phyloP scores from a whole-genome alignment of 2,113 vertebrate genomes.

The Nettapus auritus region DNA sequence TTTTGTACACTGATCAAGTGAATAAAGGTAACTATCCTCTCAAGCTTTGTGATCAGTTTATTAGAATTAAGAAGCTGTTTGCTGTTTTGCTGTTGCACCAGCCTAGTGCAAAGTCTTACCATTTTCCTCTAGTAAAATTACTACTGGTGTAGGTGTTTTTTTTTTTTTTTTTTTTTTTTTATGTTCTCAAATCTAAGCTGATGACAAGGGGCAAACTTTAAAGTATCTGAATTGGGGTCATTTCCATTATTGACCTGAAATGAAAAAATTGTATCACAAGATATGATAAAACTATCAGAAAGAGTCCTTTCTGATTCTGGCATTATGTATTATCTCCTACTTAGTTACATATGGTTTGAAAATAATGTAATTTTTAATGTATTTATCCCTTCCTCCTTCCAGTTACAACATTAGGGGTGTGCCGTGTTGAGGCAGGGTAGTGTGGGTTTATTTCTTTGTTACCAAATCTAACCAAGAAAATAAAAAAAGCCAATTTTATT shows the following conservation, averaged over 20 bases:
- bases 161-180: not conserved
- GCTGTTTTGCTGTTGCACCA: too few relatives aligned
- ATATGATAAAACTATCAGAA: too few relatives aligned
- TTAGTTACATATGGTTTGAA: not conserved
- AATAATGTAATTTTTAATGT: not conserved
- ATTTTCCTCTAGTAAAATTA: too few relatives aligned
- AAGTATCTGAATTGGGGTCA: conserved; percentile 19
- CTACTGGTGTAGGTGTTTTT: not conserved
- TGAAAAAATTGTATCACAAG: not conserved
- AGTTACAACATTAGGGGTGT: not conserved
- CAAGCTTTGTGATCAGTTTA: too few relatives aligned
- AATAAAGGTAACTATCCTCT: too few relatives aligned
- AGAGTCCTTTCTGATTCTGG: not conserved
- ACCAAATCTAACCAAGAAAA: not conserved
- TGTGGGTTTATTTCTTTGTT: not conserved
- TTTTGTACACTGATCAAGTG: too few relatives aligned
- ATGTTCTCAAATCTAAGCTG: conserved; percentile 18
- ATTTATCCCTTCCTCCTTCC: accelerated
- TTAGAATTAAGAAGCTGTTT: too few relatives aligned
- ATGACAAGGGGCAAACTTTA: not conserved
- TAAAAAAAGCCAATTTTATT: not conserved
- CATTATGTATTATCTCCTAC: not conserved
- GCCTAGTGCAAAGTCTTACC: too few relatives aligned
- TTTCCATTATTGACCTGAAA: conserved; percentile 30
- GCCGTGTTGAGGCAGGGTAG: not conserved